Base-by-base conservation (phyloP, 2,888 invertebrate species). In the Scaptomyza reducta region DNA sequence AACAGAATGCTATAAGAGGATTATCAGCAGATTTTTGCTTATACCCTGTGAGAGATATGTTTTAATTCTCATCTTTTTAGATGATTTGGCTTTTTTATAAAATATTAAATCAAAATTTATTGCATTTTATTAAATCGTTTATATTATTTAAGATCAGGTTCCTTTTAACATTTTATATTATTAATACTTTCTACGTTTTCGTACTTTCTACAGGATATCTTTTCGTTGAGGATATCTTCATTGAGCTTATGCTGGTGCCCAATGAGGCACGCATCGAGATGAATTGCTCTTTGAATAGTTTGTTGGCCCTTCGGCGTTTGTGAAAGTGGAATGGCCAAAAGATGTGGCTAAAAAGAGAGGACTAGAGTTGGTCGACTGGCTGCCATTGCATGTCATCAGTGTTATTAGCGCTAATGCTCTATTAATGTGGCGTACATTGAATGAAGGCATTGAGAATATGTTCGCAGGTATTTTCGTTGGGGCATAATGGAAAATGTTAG, bases 321-420 rank as follows among this genome's bases (percentile, higher is more conserved):
- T 22, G 41, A 31, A 41, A 27, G 13, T 35, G 45, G 33, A 46
- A 31, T 10, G 10, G 31, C n/a, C 38, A 14, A 38, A 40, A 40
- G 31, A 27, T 46, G 29, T 22, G 45, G 56, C 66, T 25, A 41
- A 33, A 51, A 45, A 42, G 7, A 51, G 42, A 16, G 29, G 6
- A 40, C 16, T 40, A 16, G 40, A 40, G 40, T 40, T 16, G 10
- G 16, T 40, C 27, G 31, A 56, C 11, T 40, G 56, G n/a, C 60
- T 42, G 56, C 55, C 74, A 80, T 80, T 80, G 78, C 78, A 80
- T 79, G 78, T 80, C 78, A 79, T 79, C 77, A 62, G 38, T 74
- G 77, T 80, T 79, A 79, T 79, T 80, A 79, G 71, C 74, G 57
- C 70, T 77, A 77, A 80, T 79, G 77, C 74, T 50, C 69, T 45